These are phyloP conservation scores for Porites australiensis DNA, from an alignment of 64 coral and sea anemone species.

Conservation along the genomic window DNA sequence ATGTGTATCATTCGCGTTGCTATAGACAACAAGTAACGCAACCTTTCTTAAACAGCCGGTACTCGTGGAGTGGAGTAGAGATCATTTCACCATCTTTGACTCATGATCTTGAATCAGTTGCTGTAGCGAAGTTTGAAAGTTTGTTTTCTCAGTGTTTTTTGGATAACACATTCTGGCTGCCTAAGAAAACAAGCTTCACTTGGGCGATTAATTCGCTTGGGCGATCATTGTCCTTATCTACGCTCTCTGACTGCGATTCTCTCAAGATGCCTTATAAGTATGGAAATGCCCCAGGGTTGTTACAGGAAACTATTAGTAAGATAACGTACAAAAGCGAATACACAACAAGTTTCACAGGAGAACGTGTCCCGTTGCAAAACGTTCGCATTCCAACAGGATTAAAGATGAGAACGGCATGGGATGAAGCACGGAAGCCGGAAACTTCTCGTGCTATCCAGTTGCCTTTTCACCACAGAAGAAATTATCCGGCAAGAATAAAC, in stretches of 20 bases:
- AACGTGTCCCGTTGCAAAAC: conserved; percentile 62
- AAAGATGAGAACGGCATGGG: conserved; percentile 64
- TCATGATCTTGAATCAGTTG: too few relatives aligned
- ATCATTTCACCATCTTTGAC: too few relatives aligned
- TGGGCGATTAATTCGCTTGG: too few relatives aligned
- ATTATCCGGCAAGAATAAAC: conserved; percentile 56
- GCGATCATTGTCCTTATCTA: too few relatives aligned
- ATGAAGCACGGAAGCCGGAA: conserved; percentile 46
- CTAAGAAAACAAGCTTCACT: too few relatives aligned
- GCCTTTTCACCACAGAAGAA: conserved; percentile 34
- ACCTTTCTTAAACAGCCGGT: too few relatives aligned
- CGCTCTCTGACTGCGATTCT: conserved; percentile 27
- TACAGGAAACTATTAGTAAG: conserved; percentile 80
- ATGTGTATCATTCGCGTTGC: too few relatives aligned
- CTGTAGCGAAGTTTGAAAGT: too few relatives aligned
- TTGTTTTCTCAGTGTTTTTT: too few relatives aligned
- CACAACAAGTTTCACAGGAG: conserved; percentile 63
- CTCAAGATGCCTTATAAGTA: conserved; percentile 58
- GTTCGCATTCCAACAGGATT: conserved; percentile 60
- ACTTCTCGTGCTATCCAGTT: conserved; percentile 76
- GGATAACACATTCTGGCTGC: too few relatives aligned
- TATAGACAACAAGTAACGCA: too few relatives aligned
- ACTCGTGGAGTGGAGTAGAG: too few relatives aligned
- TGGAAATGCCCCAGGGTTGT: conserved; percentile 45
- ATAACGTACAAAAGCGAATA: conserved; percentile 86